Base-by-base conservation (phyloP, 2,113 vertebrate genomes). In the Tor tambroides region DNA sequence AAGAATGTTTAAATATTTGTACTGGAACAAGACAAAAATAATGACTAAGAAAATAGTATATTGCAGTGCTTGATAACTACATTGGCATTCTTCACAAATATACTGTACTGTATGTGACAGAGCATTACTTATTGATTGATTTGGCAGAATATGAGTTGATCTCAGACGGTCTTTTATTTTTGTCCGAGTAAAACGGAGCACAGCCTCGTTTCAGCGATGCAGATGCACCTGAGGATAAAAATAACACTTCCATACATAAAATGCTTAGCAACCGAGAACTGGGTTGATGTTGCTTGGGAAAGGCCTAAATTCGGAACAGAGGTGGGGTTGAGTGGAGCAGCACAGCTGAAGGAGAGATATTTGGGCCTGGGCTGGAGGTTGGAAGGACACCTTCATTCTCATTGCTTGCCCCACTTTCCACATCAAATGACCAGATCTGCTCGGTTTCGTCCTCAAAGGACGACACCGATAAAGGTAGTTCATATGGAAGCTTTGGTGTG, bases 221-320 rank as follows among this genome's bases (percentile, higher is more conserved):
- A 90, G 88, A 92, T 84, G 89, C 93, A 95, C 94, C 94, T 95
- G 93, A 85, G 89, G 91, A 92, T 95, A 95, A 92, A 95, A 95
- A 95, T 95, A 96, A 87, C 89, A 88, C 46, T 88, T 88, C 84
- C 89, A 91, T 92, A 91, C 90, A 92, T 91, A 91, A 91, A 89
- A 91, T 84, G 90, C 90, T 89, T 91, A 85, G 91, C 87, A 92
- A 90, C 89, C 78, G 82, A 90, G 81, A 94, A 94, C 90, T 95
- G 88, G 94, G 95, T 94, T 95, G 93, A 76, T 84, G 43, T 89
- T 89, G 91, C 89, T 90, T 84, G 89, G 72, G 91, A 92, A 74
- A 89, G 87, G 86, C 85, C 90, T 88, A 32, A 88, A 88, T 89
- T 86, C 85, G 81, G 85, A 86, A 80, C 71, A 72, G 26, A 80